Evolutionary conservation across 1,140 invertebrate genomes (phyloP).

Genomic region (Idris sp.): DNA sequence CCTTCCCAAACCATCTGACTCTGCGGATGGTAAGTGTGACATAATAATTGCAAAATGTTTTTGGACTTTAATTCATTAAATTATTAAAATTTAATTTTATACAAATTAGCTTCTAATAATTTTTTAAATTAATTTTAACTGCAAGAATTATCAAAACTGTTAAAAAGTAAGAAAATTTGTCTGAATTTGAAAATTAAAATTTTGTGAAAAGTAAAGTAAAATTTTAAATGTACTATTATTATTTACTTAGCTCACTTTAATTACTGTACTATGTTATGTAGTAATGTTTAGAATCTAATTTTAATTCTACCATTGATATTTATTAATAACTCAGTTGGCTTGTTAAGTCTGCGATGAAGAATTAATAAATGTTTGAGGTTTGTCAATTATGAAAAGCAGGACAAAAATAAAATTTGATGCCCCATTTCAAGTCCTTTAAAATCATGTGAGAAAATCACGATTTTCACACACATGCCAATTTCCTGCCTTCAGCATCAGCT

Average conservation of each 20-base stretch:
- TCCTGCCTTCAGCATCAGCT: slow-evolving; percentile 10
- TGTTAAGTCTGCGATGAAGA: slow-evolving; percentile 11
- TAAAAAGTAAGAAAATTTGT: too few relatives aligned
- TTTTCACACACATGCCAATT: slow-evolving; percentile 5
- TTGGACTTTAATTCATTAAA: slow-evolving; percentile 5
- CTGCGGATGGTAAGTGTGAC: slow-evolving; percentile 29
- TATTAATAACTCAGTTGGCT: slow-evolving; percentile 32
- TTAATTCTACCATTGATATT: slow-evolving; percentile 33
- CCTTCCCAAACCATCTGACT: slow-evolving; percentile 50
- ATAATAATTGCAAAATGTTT: slow-evolving; percentile 1
- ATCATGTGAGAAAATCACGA: neutral
- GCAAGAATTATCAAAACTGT: too few relatives aligned
- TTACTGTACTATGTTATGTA: slow-evolving; percentile 5
- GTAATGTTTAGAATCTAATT: slow-evolving; percentile 20
- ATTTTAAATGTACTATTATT: neutral
- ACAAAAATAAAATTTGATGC: too few relatives aligned
- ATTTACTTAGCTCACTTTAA: slow-evolving; percentile 7
- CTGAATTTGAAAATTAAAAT: too few relatives aligned
- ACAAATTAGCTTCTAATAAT: too few relatives aligned
- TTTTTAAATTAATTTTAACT: too few relatives aligned
- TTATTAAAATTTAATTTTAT: slow-evolving; percentile 1
- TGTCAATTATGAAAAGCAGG: too few relatives aligned
- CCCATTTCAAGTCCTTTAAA: too few relatives aligned
- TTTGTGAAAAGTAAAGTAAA: neutral
- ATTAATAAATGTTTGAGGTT: slow-evolving; percentile 17